Evolutionary conservation across 1,140 invertebrate species (phyloP).

Genomic region (Lasaia peninsularis): DNA sequence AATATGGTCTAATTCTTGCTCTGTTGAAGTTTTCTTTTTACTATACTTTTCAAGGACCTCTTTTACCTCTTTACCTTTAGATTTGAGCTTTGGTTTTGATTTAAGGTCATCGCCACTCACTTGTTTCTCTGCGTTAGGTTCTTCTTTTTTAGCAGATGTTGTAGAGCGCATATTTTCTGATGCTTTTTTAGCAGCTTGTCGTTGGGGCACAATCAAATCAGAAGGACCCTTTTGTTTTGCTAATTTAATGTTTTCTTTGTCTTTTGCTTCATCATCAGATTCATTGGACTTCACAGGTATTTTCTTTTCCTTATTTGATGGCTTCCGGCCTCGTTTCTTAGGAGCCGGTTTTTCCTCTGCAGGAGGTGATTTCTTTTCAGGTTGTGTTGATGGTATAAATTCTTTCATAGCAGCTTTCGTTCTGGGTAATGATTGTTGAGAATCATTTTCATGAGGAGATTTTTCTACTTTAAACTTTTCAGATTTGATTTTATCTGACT

Average conservation of each 20-base stretch:
- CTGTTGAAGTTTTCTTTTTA: conserved; percentile 72
- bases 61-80: conserved; percentile 60
- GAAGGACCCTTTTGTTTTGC: conserved; percentile 83
- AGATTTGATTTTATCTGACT: conserved; percentile 57
- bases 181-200: conserved; percentile 93
- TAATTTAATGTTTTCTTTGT: conserved; percentile 79
- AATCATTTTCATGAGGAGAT: conserved; percentile 80
- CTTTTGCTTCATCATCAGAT: conserved; percentile 67
- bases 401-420: conserved; percentile 92
- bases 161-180: conserved; percentile 89
- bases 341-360: conserved; percentile 65
- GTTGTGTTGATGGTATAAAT: conserved; percentile 76
- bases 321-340: conserved; percentile 65
- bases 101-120: conserved; percentile 61
- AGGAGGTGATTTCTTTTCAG: conserved; percentile 57
- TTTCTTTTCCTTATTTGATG: conserved; percentile 65
- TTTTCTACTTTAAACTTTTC: conserved; percentile 74
- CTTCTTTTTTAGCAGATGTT: conserved; percentile 68
- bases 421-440: conserved; percentile 81
- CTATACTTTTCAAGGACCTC: conserved; percentile 69
- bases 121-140: conserved; percentile 50
- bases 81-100: conserved; percentile 64
- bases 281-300: conserved; percentile 51
- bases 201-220: conserved; percentile 92
- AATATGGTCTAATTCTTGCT: conserved; percentile 82